Conservation (phyloP, 92 coral and sea anemone species). For the Actinostola sp. region DNA sequence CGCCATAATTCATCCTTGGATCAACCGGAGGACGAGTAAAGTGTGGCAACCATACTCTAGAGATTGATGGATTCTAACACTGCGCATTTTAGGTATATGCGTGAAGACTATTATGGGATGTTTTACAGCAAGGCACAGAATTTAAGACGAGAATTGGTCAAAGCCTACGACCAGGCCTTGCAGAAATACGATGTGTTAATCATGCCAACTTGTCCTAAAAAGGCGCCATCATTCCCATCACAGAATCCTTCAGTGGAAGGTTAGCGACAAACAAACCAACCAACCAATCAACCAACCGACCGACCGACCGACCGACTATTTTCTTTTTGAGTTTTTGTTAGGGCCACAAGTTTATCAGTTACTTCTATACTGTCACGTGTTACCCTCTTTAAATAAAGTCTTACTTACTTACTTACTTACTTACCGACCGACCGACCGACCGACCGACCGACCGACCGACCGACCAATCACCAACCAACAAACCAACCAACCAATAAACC, state of each 20-base stretch:
- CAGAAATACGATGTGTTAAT: slow-evolving; percentile 57
- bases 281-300: not conserved
- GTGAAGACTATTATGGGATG: slow-evolving; percentile 50
- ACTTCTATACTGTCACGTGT: too few relatives aligned
- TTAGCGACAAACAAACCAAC: slow-evolving; percentile 10
- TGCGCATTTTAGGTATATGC: slow-evolving; percentile 31
- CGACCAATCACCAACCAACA: too few relatives aligned
- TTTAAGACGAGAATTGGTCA: slow-evolving; percentile 51
- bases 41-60: not conserved
- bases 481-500: too few relatives aligned
- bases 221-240: slow-evolving; percentile 51
- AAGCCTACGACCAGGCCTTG: slow-evolving; percentile 68
- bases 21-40: not conserved
- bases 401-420: too few relatives aligned
- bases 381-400: too few relatives aligned
- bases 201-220: slow-evolving; percentile 69
- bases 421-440: too few relatives aligned
- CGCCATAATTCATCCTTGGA: not conserved
- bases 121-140: slow-evolving; percentile 76
- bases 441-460: too few relatives aligned
- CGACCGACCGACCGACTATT: not conserved
- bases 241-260: slow-evolving; percentile 46
- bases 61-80: not conserved
- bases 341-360: too few relatives aligned
- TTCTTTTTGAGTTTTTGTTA: slow-evolving; percentile 17